These are phyloP conservation scores for Rhinopomastus cyanomelas DNA, from an alignment of 2,113 vertebrate genomes.

Conservation along the genomic window DNA sequence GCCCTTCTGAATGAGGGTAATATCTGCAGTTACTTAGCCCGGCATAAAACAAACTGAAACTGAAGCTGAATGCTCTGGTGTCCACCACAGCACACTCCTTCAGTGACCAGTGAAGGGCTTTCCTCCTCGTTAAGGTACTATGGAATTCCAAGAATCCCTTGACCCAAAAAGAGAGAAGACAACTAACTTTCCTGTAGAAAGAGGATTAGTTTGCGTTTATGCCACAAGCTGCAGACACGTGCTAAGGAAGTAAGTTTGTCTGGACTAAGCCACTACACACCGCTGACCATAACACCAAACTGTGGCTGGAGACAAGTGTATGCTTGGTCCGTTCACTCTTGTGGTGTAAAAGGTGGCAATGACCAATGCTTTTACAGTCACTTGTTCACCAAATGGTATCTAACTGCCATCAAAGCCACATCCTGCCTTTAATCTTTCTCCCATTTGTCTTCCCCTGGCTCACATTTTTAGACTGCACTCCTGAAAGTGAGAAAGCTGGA, in stretches of 20 bases:
- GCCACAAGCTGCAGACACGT: rapidly evolving
- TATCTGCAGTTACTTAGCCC: not conserved
- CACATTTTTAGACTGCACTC: not conserved
- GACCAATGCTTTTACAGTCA: not conserved
- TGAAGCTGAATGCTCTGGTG: not conserved
- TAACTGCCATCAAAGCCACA: not conserved
- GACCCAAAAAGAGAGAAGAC: not conserved
- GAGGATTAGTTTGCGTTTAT: rapidly evolving
- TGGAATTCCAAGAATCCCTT: not conserved
- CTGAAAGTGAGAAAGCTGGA: not conserved
- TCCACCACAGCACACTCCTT: not conserved
- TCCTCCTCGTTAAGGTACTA: not conserved
- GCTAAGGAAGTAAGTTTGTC: not conserved
- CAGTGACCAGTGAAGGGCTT: not conserved
- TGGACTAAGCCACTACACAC: not conserved
- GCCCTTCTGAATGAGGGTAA: not conserved
- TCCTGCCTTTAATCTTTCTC: not conserved
- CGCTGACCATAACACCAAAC: not conserved
- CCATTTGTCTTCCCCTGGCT: not conserved
- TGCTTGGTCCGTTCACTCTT: not conserved
- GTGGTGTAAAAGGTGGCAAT: not conserved
- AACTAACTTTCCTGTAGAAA: not conserved
- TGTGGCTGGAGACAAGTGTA: rapidly evolving
- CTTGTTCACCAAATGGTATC: not conserved
- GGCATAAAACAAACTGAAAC: rapidly evolving